Evolutionary conservation across 1,140 invertebrate species (phyloP).

Genomic region (Macrobrachium nipponense): DNA sequence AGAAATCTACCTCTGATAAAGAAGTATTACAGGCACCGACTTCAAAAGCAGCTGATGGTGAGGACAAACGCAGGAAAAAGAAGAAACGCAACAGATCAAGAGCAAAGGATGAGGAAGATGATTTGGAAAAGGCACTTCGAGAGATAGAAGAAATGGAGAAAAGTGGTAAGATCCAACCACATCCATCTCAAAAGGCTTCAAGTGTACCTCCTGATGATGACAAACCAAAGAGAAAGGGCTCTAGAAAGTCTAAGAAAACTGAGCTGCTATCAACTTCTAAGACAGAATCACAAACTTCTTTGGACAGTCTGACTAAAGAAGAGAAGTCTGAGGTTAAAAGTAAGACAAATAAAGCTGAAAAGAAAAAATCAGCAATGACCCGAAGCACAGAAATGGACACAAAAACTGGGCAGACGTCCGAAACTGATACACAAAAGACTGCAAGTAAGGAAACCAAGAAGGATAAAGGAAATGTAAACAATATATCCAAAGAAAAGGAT

Average conservation of each 20-base stretch:
- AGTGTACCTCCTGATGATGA: slow-evolving; percentile 30
- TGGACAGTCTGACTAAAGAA: slow-evolving; percentile 5
- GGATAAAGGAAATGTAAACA: not conserved
- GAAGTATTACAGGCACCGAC: slow-evolving; percentile 23
- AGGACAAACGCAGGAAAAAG: slow-evolving; percentile 71
- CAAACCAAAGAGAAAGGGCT: slow-evolving; percentile 46
- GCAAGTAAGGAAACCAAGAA: not conserved
- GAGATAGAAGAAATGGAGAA: slow-evolving; percentile 73
- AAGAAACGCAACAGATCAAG: slow-evolving; percentile 66
- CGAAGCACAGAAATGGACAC: not conserved
- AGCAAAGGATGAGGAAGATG: slow-evolving; percentile 69
- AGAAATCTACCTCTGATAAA: not conserved
- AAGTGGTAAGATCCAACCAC: slow-evolving; percentile 64
- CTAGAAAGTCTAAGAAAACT: slow-evolving; percentile 38
- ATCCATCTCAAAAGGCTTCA: slow-evolving; percentile 10
- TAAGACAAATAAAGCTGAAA: slow-evolving; percentile 12
- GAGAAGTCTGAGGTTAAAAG: slow-evolving; percentile 4
- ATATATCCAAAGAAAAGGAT: no score
- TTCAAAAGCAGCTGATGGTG: slow-evolving; percentile 26
- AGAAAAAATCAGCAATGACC: slow-evolving; percentile 15
- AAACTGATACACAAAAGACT: not conserved
- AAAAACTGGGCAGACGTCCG: no score
- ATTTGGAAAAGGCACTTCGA: slow-evolving; percentile 75
- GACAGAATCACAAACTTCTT: not conserved
- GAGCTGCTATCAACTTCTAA: slow-evolving; percentile 9